Conservation (phyloP, 2,888 invertebrate species). For the Seladonia tumulorum region DNA sequence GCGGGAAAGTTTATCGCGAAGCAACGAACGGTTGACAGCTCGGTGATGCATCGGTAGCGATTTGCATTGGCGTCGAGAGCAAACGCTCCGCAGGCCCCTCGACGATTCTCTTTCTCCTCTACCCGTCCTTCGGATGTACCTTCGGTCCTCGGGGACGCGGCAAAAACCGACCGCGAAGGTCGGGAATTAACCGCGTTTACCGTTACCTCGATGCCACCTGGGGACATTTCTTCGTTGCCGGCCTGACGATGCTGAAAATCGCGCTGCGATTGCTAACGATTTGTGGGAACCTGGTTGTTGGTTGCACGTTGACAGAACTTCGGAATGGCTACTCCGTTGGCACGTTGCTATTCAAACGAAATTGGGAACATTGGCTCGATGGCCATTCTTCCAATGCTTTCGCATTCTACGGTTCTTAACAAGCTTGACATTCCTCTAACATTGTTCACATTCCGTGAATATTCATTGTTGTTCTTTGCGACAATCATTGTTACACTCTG, state of each 20-base stretch:
- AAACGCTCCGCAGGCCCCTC: constrained; percentile 38
- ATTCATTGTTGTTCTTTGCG: too few species aligned
- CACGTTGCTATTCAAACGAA: neutral
- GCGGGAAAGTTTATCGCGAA: constrained; percentile 76
- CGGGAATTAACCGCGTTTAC: constrained; percentile 59
- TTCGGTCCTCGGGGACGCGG: constrained; percentile 30
- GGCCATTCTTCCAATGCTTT: neutral
- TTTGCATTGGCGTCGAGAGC: constrained; percentile 76
- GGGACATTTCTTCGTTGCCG: constrained; percentile 34
- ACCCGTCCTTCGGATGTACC: neutral
- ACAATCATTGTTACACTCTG: too few species aligned
- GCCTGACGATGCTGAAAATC: constrained; percentile 16
- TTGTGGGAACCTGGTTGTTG: neutral
- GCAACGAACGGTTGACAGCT: constrained; percentile 78
- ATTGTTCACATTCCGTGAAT: too few species aligned
- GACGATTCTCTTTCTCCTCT: neutral
- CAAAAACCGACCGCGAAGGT: constrained; percentile 54
- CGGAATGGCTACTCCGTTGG: neutral
- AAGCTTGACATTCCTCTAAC: too few species aligned
- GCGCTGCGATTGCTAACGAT: neutral
- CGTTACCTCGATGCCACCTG: constrained; percentile 41
- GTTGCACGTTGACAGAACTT: neutral
- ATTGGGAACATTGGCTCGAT: neutral
- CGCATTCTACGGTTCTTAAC: neutral
- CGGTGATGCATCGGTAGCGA: constrained; percentile 79